phyloP scores from a whole-genome alignment of 2,797 vertebrate genomes.

The Hypotaenidia okinawae region DNA sequence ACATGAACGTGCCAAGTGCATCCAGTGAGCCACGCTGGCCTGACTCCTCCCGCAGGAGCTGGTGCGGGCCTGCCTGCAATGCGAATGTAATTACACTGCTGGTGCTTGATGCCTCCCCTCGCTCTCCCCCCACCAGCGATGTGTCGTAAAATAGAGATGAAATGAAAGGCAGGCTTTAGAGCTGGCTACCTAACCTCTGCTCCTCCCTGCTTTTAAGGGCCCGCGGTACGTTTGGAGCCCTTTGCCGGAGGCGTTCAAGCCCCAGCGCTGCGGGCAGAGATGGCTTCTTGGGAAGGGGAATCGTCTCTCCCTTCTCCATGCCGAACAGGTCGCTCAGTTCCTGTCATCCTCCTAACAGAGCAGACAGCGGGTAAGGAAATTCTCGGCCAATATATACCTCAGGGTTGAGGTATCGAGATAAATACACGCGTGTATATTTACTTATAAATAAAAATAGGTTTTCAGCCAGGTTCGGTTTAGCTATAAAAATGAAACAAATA shows the following conservation, averaged over 20 bases:
- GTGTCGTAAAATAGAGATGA: not conserved
- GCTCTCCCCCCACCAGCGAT: not conserved
- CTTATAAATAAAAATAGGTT: not conserved
- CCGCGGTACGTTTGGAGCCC: not conserved
- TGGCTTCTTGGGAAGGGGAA: not conserved
- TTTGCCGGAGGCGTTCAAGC: not conserved
- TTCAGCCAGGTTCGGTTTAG: not conserved
- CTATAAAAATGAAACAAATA: not conserved
- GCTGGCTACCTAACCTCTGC: not conserved
- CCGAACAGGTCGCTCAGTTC: not conserved
- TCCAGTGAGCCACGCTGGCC: not conserved
- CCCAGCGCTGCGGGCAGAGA: not conserved
- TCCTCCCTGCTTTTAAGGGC: not conserved
- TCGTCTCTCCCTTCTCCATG: not conserved
- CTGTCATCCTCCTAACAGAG: not conserved
- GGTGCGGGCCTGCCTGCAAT: not conserved
- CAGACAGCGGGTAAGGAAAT: not conserved
- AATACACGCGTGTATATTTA: fast-evolving
- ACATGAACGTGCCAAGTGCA: not conserved
- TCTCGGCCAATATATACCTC: not conserved
- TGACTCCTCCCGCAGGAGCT: not conserved
- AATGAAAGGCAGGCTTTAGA: slow-evolving; percentile 16
- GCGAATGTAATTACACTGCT: not conserved
- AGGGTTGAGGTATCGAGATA: not conserved
- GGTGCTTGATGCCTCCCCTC: not conserved